Percentiles rank a stretch among this genome's conserved stretches.
phyloP scores from a whole-genome alignment of 2,888 invertebrate genomes.

The Spodoptera picta region DNA sequence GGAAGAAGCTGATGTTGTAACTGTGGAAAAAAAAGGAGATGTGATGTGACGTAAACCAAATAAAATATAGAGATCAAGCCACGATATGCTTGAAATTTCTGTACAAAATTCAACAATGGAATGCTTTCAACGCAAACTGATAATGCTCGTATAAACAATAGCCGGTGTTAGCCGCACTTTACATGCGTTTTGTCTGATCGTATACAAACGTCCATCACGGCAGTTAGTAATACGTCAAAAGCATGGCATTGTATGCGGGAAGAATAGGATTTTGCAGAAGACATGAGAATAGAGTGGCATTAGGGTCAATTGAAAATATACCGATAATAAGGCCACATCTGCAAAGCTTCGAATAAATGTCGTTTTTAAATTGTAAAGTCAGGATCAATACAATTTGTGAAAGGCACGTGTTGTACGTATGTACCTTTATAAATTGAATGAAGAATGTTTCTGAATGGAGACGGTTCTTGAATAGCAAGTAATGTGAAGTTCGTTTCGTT shows the following conservation, averaged over 20 bases:
- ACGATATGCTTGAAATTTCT: constrained; percentile 11
- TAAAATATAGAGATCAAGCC: background rate
- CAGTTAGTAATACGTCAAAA: constrained; percentile 33
- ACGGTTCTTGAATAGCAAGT: too few relatives aligned
- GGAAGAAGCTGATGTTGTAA: constrained; percentile 92
- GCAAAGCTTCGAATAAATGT: background rate
- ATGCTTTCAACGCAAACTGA: constrained; percentile 39
- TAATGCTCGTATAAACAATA: constrained; percentile 40
- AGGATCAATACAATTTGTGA: too few relatives aligned
- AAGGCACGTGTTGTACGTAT: too few relatives aligned
- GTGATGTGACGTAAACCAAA: too few relatives aligned
- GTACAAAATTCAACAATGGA: constrained; percentile 25
- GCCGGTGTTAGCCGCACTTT: constrained; percentile 31
- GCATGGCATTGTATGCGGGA: constrained; percentile 21
- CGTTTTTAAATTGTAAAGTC: too few relatives aligned
- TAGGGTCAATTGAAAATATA: background rate
- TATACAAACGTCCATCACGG: constrained; percentile 39
- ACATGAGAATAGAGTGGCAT: constrained; percentile 3
- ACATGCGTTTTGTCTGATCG: constrained; percentile 21
- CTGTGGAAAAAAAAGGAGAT: constrained; percentile 64
- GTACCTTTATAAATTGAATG: too few relatives aligned
- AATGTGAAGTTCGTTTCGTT: too few relatives aligned
- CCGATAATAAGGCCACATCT: background rate
- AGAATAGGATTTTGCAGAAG: constrained; percentile 11
- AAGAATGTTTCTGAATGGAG: too few relatives aligned